phyloP scores from a whole-genome alignment of 2,797 vertebrate genomes.

The Scolopax rusticola region DNA sequence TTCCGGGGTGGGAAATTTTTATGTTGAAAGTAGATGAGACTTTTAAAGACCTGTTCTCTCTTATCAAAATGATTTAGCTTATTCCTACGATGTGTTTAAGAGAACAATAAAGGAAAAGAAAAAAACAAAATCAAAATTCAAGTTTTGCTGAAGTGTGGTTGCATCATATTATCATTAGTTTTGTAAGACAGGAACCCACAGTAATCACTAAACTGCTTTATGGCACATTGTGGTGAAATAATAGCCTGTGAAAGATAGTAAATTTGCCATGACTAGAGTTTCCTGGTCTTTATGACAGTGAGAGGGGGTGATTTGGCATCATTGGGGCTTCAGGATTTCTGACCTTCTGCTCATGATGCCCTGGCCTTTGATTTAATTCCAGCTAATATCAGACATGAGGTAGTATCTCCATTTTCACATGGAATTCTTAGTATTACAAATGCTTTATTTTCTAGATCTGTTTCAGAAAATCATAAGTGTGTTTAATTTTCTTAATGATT shows the following conservation, averaged over 20 bases:
- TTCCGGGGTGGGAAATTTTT: background rate
- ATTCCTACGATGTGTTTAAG: background rate
- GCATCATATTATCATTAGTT: background rate
- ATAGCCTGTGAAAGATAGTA: background rate
- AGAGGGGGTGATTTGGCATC: background rate
- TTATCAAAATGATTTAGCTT: background rate
- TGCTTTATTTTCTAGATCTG: background rate
- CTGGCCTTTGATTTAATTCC: background rate
- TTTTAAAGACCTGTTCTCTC: background rate
- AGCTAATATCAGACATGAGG: background rate
- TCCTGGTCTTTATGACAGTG: background rate
- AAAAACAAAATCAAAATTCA: background rate
- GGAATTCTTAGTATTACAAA: background rate
- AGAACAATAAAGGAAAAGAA: background rate
- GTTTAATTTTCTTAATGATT: background rate
- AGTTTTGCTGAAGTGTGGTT: background rate
- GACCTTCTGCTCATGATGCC: background rate
- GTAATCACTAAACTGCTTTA: background rate
- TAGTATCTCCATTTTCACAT: background rate
- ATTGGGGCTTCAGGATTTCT: background rate
- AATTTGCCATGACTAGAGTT: background rate
- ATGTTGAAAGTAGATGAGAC: background rate
- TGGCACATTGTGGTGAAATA: background rate
- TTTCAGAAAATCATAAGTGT: background rate
- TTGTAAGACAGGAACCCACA: fast-evolving